Evolutionary conservation across 2,113 vertebrate genomes (phyloP).

Genomic region (Eleginops maclovinus): DNA sequence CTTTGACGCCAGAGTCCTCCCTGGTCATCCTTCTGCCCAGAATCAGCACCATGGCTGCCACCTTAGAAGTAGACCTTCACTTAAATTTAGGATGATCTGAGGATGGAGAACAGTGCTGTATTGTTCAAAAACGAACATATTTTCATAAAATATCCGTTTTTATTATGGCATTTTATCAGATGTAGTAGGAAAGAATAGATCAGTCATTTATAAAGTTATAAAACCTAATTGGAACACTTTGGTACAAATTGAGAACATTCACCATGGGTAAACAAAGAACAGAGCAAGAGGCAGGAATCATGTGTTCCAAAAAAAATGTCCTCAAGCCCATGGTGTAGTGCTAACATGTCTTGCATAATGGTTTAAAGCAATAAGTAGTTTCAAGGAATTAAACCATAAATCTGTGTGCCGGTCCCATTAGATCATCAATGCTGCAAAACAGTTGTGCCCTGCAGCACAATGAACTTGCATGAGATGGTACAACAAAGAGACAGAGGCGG

Average conservation of each 20-base stretch:
- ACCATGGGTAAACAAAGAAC: slow-evolving; percentile 33
- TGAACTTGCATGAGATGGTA: slow-evolving; percentile 27
- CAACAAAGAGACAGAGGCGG: slow-evolving; percentile 36
- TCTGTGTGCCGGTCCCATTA: slow-evolving; percentile 13
- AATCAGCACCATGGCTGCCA: slow-evolving; percentile 97
- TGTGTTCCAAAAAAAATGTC: slow-evolving; percentile 9
- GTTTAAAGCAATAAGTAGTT: not conserved
- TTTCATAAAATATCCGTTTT: not conserved
- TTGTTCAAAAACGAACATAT: not conserved
- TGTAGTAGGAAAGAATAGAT: not conserved
- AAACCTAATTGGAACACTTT: slow-evolving; percentile 15
- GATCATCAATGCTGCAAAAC: slow-evolving; percentile 33
- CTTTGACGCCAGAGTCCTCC: slow-evolving; percentile 92
- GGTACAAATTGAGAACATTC: slow-evolving; percentile 30
- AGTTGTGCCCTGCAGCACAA: slow-evolving; percentile 64
- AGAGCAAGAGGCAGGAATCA: slow-evolving; percentile 20
- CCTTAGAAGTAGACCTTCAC: slow-evolving; percentile 66
- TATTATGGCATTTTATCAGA: not conserved
- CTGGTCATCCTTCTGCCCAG: slow-evolving; percentile 95
- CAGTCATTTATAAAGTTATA: not conserved
- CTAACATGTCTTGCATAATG: slow-evolving; percentile 4
- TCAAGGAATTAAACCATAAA: slow-evolving; percentile 30
- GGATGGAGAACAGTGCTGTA: not conserved
- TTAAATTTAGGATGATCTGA: slow-evolving; percentile 42
- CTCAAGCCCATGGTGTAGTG: not conserved